phyloP scores from a whole-genome alignment of 1,140 invertebrate genomes.

The Agraylea sexmaculata region DNA sequence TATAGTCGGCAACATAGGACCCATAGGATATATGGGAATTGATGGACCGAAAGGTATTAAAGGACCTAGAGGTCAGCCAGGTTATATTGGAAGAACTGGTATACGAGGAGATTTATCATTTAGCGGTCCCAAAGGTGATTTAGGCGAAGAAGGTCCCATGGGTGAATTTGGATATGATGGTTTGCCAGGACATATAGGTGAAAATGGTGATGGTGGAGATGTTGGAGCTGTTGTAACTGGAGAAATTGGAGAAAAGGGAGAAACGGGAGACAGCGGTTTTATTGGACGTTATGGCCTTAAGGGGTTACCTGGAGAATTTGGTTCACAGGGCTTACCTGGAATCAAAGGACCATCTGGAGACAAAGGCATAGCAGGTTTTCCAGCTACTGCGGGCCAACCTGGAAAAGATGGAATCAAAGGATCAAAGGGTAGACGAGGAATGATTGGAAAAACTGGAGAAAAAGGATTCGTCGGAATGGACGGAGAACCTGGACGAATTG shows the following conservation, averaged over 20 bases:
- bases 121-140: constrained; percentile 53
- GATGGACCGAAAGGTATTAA: constrained; percentile 38
- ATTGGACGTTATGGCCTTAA: constrained; percentile 21
- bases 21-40: constrained; percentile 36
- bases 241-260: constrained; percentile 34
- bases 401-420: constrained; percentile 32
- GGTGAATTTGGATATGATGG: constrained; percentile 25
- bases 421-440: constrained; percentile 20
- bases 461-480: constrained; percentile 39
- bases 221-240: no score
- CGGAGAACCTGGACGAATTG: constrained; percentile 43
- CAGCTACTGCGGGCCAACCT: constrained; percentile 29
- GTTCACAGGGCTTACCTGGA: constrained; percentile 32
- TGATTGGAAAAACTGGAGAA: constrained; percentile 21
- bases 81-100: constrained; percentile 37
- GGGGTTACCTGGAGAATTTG: constrained; percentile 38
- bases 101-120: constrained; percentile 40
- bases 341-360: constrained; percentile 22
- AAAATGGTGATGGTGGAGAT: constrained; percentile 22
- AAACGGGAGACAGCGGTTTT: constrained; percentile 19
- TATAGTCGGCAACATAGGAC: constrained; percentile 40
- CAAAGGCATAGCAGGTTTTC: constrained; percentile 24
- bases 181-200: constrained; percentile 24
- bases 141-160: constrained; percentile 34
- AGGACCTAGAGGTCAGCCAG: constrained; percentile 30